Evolutionary conservation across 1,140 invertebrate genomes (phyloP).

Genomic region (Trichonephila clavipes): DNA sequence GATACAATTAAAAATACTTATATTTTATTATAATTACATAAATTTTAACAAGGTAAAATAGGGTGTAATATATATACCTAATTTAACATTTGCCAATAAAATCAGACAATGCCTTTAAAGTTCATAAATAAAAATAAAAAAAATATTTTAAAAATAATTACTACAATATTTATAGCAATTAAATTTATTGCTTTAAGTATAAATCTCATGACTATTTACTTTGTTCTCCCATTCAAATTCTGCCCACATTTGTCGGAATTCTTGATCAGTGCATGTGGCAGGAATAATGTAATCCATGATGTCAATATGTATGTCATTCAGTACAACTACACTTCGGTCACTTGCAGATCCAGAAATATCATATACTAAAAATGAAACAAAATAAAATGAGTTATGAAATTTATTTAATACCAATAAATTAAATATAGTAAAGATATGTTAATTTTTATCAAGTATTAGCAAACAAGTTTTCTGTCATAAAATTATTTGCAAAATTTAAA

Average conservation of each 20-base stretch:
- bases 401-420: no score
- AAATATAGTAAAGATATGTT: no score
- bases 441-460: no score
- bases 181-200: no score
- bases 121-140: no score
- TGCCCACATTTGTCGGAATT: constrained; percentile 99
- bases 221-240: constrained; percentile 99
- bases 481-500: no score
- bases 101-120: background rate
- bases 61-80: background rate
- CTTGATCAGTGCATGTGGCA: constrained; percentile 95
- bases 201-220: constrained; percentile 81
- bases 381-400: no score
- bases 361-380: constrained; percentile 87
- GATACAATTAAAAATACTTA: background rate
- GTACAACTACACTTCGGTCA: constrained; percentile 97
- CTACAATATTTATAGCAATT: no score
- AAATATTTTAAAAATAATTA: no score
- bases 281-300: constrained; percentile 99
- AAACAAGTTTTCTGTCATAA: no score
- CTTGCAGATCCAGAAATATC: constrained; percentile 95
- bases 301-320: constrained; percentile 99
- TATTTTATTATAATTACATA: background rate
- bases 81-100: background rate
- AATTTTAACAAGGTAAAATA: background rate